Evolutionary conservation across 2,888 invertebrate species (phyloP).

Genomic region (Pandemis heparana): DNA sequence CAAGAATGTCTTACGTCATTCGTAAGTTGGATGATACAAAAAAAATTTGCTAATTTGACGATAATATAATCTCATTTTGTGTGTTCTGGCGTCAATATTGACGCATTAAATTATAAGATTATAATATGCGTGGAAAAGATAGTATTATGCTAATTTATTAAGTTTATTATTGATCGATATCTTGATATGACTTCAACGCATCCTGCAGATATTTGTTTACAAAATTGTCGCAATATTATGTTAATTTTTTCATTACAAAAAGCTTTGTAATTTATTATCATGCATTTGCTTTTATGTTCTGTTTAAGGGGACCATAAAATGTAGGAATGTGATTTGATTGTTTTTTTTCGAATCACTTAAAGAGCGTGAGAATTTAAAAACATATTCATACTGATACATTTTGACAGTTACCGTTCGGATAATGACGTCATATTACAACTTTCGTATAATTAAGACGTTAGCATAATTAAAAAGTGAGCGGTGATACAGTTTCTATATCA

Average conservation of each 20-base stretch:
- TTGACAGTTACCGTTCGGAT: conserved; percentile 13
- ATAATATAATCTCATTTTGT: conserved; percentile 19
- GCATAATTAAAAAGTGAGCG: conserved; percentile 22
- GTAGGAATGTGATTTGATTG: conserved; percentile 14
- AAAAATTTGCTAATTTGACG: neutral
- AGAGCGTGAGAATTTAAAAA: neutral
- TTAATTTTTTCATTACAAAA: neutral
- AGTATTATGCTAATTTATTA: conserved; percentile 2
- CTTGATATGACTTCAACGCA: neutral
- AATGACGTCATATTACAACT: conserved; percentile 14
- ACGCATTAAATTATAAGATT: conserved; percentile 16
- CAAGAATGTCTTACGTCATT: conserved; percentile 15
- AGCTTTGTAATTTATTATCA: neutral
- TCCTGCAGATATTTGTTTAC: neutral
- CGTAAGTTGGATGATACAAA: neutral
- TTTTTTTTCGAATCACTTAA: neutral
- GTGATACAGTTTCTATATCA: conserved; percentile 16
- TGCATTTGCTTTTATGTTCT: neutral
- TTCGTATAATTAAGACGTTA: conserved; percentile 31
- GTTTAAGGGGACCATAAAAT: neutral
- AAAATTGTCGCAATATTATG: neutral
- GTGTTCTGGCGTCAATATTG: conserved; percentile 8
- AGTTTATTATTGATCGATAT: neutral
- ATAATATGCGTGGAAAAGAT: neutral
- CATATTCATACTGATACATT: conserved; percentile 1